Evolutionary conservation across 2,888 invertebrate genomes (phyloP), one percentile per base, ranked within the genome.

Genomic region (Drosophila pseudotakahashii): DNA sequence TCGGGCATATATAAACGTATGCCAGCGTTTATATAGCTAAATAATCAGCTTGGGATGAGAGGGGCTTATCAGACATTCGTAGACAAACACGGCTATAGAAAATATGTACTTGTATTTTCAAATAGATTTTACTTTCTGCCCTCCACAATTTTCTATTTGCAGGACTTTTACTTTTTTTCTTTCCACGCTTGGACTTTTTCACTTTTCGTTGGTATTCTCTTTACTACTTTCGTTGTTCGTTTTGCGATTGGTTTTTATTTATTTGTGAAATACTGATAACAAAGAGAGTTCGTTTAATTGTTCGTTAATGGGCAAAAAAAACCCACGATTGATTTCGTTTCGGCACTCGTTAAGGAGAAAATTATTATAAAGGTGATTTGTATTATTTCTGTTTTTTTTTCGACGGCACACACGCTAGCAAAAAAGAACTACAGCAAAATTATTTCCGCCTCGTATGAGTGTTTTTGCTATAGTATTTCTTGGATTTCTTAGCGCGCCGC

Each of bases 211-310:
- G 53, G 32, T 48, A 19, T 34, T 42, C 19, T 23, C 16, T 30
- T 42, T 13, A 71, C 54, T 53, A 34, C 34, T 57, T 62, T 73
- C 54, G 62, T 69, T 41, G 64, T 71, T 69, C 32, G 34, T 50
- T 39, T 32, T 54, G 14, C n/a, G 44, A 16, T 39, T 47, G 34
- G 23, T 11, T 60, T 57, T 54, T 48, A 36, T 44, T 73, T 39
- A 41, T 58, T 72, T 71, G 58, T 59, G 51, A 60, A 81, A 81
- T 81, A 86, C 81, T 81, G 81, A 81, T 81, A 81, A 81, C 84
- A 78, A 79, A 64, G 61, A 60, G 70, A 59, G 84, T 81, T 81
- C 81, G 81, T 81, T 87, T 48, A 73, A 80, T 77, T 79, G 83
- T 85, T 81, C 81, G 81, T 85, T 83, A 75, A 75, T 77, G 71